A percentile compares a stretch with the other conserved stretches of the same genome.
These are phyloP conservation scores for Carabus problematicus DNA, from an alignment of 2,888 invertebrate genomes.

Conservation along the genomic window DNA sequence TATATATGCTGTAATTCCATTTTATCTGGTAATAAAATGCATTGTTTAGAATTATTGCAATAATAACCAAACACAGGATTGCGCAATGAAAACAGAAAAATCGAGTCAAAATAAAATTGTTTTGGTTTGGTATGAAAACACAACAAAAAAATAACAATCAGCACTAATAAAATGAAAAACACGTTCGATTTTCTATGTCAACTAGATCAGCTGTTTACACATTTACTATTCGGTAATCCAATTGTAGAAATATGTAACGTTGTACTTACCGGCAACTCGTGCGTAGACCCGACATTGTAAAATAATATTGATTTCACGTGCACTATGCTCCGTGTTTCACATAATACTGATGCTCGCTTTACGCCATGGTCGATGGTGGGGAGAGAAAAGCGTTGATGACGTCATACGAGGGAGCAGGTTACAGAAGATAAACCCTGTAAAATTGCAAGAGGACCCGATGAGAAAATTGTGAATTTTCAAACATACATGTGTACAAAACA, in stretches of 20 bases:
- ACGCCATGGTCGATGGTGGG: slow-evolving; percentile 20
- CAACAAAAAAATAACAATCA: too few relatives aligned
- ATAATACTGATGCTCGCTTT: slow-evolving; percentile 24
- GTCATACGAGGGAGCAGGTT: slow-evolving; percentile 20
- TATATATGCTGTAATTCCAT: too few relatives aligned
- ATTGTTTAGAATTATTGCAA: too few relatives aligned
- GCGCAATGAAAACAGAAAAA: too few relatives aligned
- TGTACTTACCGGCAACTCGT: slow-evolving; percentile 36
- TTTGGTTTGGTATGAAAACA: too few relatives aligned
- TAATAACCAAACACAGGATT: too few relatives aligned
- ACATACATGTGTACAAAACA: slow-evolving; percentile 22
- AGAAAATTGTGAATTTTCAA: slow-evolving; percentile 36
- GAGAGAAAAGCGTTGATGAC: slow-evolving; percentile 14
- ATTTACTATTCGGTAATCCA: background rate
- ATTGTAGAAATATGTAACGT: background rate
- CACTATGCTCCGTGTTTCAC: slow-evolving; percentile 26
- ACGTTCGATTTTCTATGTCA: background rate
- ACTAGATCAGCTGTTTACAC: slow-evolving; percentile 7
- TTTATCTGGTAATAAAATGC: too few relatives aligned
- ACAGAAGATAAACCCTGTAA: slow-evolving; percentile 6
- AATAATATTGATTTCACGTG: slow-evolving; percentile 40
- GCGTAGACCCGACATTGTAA: slow-evolving; percentile 34
- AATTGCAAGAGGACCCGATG: slow-evolving; percentile 8
- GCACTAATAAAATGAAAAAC: too few relatives aligned
- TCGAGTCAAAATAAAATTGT: too few relatives aligned